phyloP scores from a whole-genome alignment of 2,888 invertebrate genomes.

The Andrena camellia region DNA sequence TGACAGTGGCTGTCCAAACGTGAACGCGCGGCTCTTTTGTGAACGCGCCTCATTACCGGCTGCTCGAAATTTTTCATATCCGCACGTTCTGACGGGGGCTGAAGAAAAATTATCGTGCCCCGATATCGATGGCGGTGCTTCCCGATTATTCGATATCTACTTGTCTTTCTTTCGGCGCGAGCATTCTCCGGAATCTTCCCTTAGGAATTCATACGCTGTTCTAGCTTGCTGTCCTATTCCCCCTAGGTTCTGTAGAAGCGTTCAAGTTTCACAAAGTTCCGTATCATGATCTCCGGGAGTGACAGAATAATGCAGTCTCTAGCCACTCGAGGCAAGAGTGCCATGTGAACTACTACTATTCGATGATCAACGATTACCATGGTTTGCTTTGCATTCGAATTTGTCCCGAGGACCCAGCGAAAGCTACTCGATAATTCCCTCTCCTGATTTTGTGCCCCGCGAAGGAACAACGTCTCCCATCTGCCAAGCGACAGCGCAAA shows the following conservation, averaged over 20 bases:
- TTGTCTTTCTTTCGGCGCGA: background rate
- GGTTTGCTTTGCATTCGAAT: background rate
- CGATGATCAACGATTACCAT: background rate
- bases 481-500: background rate
- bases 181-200: background rate
- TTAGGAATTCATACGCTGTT: no score
- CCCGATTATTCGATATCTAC: conserved; percentile 1
- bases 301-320: no score
- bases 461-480: background rate
- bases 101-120: conserved; percentile 72
- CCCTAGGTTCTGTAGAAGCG: no score
- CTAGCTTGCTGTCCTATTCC: no score
- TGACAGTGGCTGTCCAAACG: conserved; percentile 80
- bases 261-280: no score
- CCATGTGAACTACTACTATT: no score
- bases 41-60: conserved; percentile 81
- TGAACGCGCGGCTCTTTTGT: conserved; percentile 80
- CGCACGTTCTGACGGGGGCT: conserved; percentile 65
- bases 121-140: conserved; percentile 27
- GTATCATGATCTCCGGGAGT: no score
- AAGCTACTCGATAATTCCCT: conserved; percentile 13
- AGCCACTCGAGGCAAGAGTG: no score
- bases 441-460: background rate
- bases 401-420: background rate
- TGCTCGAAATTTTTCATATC: conserved; percentile 82